Conservation (phyloP, 2,113 vertebrate species). For the Ceratotherium simum region DNA sequence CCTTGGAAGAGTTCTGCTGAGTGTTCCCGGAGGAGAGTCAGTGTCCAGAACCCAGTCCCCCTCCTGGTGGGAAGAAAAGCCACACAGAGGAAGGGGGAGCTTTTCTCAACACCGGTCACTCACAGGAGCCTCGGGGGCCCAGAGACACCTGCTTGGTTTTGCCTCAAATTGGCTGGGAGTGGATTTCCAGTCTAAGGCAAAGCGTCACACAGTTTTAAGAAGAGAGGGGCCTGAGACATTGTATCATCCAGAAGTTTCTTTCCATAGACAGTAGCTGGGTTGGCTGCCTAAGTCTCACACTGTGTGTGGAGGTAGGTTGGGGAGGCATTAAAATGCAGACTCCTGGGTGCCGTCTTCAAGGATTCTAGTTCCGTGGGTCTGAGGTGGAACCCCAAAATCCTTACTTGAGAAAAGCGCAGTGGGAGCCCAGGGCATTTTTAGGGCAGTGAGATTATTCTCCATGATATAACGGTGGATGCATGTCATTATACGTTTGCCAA, state of each 20-base stretch:
- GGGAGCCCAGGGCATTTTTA: too few species aligned
- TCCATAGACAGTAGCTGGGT: too few species aligned
- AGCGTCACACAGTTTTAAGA: background rate
- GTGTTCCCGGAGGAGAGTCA: background rate
- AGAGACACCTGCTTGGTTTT: background rate
- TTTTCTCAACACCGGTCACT: background rate
- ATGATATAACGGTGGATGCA: too few species aligned
- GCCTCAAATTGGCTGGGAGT: background rate
- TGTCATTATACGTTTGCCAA: too few species aligned
- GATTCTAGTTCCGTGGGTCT: background rate
- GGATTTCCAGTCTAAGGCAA: background rate
- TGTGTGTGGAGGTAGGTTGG: too few species aligned
- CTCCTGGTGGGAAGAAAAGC: background rate
- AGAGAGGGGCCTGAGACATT: background rate
- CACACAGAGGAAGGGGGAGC: too few species aligned
- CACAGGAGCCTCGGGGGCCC: background rate
- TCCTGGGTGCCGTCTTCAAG: background rate
- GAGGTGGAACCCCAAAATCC: background rate
- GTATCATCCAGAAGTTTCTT: background rate
- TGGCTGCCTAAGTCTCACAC: background rate
- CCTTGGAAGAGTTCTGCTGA: background rate
- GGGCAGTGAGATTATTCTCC: too few species aligned
- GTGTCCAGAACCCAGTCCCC: background rate
- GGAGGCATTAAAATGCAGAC: background rate
- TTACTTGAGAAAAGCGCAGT: background rate